phyloP scores from a whole-genome alignment of 2,888 invertebrate species.

The Escarpia spicata region DNA sequence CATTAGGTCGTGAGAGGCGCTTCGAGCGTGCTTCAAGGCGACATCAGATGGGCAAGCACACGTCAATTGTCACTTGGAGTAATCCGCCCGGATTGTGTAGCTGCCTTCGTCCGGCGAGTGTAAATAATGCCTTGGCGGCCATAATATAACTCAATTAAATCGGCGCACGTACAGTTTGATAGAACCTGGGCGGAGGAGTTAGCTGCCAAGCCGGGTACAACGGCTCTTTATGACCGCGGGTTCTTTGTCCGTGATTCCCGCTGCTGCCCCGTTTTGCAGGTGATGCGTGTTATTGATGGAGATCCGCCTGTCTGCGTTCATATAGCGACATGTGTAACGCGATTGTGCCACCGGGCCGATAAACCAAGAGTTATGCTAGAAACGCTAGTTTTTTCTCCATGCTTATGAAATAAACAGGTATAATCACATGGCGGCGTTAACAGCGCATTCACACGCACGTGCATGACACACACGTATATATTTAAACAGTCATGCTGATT shows the following conservation, averaged over 20 bases:
- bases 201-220: not conserved
- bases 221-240: not conserved
- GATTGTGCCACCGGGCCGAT: not conserved
- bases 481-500: not conserved
- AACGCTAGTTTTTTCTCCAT: not conserved
- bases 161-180: not conserved
- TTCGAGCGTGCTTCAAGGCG: slow-evolving; percentile 10
- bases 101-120: not conserved
- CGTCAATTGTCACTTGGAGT: slow-evolving; percentile 10
- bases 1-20: not conserved
- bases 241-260: not conserved
- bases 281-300: slow-evolving; percentile 12
- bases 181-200: not conserved
- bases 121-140: slow-evolving; percentile 11
- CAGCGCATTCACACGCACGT: not conserved
- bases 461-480: not conserved
- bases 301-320: not conserved
- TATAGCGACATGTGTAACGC: not conserved
- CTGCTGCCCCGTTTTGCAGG: not conserved
- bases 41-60: not conserved
- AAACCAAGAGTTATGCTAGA: not conserved
- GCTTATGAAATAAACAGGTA: not conserved
- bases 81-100: not conserved
- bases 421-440: not conserved
- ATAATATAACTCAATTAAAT: slow-evolving; percentile 16